Percentiles rank a stretch among this genome's conserved stretches.
phyloP scores from a whole-genome alignment of 2,888 invertebrate genomes.

The Cosmia trapezina region DNA sequence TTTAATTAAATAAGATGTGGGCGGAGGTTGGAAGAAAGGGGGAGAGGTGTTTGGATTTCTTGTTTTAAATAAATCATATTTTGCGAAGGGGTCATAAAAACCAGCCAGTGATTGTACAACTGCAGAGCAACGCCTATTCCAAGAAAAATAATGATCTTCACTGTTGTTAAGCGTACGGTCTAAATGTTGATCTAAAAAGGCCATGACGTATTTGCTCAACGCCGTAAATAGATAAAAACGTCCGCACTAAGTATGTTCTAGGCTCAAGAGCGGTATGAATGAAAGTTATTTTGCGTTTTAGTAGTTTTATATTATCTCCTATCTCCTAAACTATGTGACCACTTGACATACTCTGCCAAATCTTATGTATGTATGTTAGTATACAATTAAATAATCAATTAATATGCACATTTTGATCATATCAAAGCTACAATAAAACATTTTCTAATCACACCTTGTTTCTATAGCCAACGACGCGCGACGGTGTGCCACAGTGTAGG shows the following conservation, averaged over 20 bases:
- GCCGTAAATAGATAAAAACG: no score
- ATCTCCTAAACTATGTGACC: no score
- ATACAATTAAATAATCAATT: not conserved
- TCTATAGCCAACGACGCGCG: not conserved
- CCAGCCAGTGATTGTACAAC: not conserved
- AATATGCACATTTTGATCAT: slow-evolving; percentile 13
- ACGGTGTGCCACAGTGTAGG: slow-evolving; percentile 26
- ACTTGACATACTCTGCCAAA: no score
- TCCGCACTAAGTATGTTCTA: no score
- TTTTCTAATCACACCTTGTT: not conserved
- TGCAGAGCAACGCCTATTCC: not conserved
- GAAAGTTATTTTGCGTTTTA: no score
- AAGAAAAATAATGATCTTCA: not conserved
- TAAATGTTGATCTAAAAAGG: no score
- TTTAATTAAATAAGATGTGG: slow-evolving; percentile 76
- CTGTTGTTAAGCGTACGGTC: not conserved
- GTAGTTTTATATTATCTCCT: no score
- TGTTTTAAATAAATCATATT: slow-evolving; percentile 1
- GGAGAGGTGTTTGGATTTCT: slow-evolving; percentile 16
- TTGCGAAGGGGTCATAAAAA: not conserved
- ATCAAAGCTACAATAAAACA: not conserved
- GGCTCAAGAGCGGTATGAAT: no score
- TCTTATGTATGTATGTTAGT: not conserved
- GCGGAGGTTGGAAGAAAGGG: slow-evolving; percentile 30
- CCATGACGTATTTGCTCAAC: no score